These are phyloP conservation scores for Isotomurus palustris DNA, from an alignment of 2,888 invertebrate species.

Conservation along the genomic window DNA sequence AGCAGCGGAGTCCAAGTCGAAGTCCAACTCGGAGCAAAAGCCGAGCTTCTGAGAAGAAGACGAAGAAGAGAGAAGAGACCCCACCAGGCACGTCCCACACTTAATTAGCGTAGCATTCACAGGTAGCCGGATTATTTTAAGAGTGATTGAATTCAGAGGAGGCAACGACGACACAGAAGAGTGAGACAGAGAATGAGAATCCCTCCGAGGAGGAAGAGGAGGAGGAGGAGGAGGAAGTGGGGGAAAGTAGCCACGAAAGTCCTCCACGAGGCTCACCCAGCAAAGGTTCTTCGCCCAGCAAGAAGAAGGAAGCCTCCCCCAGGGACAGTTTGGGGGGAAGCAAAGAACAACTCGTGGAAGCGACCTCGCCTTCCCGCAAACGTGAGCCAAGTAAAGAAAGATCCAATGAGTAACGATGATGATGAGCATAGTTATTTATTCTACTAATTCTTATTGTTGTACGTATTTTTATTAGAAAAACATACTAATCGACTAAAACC, in stretches of 20 bases:
- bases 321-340: too few species aligned
- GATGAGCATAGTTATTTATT: too few species aligned
- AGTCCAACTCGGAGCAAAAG: constrained; percentile 45
- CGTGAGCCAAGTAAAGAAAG: not conserved
- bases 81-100: not conserved
- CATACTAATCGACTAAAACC: too few species aligned
- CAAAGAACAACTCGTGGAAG: not conserved
- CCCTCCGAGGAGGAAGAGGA: constrained; percentile 1
- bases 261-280: too few species aligned
- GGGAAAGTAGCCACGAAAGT: not conserved
- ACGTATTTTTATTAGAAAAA: too few species aligned
- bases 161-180: not conserved
- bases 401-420: constrained; percentile 1
- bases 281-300: too few species aligned
- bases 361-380: not conserved
- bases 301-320: too few species aligned
- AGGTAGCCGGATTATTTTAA: not conserved
- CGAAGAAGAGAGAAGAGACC: not conserved
- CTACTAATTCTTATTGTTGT: too few species aligned
- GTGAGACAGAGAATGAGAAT: constrained; percentile 4
- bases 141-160: not conserved
- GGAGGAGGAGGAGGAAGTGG: not conserved
- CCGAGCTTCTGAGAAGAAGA: constrained; percentile 40
- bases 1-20: constrained; percentile 29
- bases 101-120: not conserved